Evolutionary conservation across 2,113 vertebrate species (phyloP).

Genomic region (Butorides virescens): DNA sequence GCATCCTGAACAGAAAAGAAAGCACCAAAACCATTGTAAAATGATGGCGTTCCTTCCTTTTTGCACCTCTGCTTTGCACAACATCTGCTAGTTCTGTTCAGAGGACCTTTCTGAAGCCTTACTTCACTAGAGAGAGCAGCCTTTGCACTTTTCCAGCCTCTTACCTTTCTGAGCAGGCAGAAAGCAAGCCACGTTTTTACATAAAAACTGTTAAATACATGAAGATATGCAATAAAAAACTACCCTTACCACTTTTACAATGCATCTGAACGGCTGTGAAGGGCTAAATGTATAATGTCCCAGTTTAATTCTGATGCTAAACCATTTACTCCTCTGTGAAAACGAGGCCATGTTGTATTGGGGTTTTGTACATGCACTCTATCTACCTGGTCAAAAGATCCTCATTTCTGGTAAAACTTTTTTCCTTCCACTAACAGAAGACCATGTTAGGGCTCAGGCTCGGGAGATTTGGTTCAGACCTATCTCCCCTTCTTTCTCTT

Average conservation of each 20-base stretch:
- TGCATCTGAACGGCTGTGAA: background rate
- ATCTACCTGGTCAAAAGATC: background rate
- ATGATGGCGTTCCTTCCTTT: background rate
- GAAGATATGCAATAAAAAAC: background rate
- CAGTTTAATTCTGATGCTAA: rapidly evolving
- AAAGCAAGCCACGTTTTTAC: background rate
- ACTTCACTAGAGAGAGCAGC: background rate
- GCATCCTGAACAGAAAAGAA: background rate
- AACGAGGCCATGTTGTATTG: background rate
- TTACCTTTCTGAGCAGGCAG: background rate
- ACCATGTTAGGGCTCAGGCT: background rate
- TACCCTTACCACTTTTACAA: background rate
- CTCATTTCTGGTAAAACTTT: background rate
- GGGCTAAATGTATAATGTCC: background rate
- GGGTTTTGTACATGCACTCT: background rate
- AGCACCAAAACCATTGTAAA: background rate
- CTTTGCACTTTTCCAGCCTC: background rate
- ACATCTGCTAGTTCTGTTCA: background rate
- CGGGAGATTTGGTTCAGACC: background rate
- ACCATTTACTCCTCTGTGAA: background rate
- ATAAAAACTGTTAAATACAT: background rate
- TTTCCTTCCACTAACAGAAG: background rate
- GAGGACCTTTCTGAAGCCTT: background rate
- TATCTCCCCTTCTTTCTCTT: background rate
- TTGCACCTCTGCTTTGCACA: background rate